phyloP scores from a whole-genome alignment of 2,888 invertebrate genomes.

The Melanophora roralis region DNA sequence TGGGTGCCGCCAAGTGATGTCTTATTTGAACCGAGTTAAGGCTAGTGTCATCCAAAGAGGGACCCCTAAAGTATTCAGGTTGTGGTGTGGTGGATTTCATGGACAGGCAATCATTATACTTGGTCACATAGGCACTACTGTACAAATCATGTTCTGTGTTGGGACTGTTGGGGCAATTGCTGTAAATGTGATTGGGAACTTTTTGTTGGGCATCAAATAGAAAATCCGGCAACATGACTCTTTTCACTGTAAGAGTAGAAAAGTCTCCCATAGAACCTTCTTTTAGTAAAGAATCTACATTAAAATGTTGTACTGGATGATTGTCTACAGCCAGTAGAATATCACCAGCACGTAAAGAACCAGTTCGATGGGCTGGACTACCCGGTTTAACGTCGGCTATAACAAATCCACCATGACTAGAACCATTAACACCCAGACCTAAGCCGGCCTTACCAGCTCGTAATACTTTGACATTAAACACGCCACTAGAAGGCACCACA shows the following conservation, averaged over 20 bases:
- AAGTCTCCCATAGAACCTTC: conserved; percentile 71
- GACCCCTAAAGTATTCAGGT: conserved; percentile 74
- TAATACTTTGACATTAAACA: conserved; percentile 92
- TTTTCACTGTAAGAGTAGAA: conserved; percentile 76
- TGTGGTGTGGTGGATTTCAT: conserved; percentile 76
- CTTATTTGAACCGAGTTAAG: conserved; percentile 74
- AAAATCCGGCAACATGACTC: conserved; percentile 76
- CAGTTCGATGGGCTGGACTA: conserved; percentile 92
- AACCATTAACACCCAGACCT: conserved; percentile 93
- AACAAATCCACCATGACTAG: conserved; percentile 80
- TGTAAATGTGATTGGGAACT: conserved; percentile 74
- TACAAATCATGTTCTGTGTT: conserved; percentile 73
- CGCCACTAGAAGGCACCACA: conserved; percentile 92
- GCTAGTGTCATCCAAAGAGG: conserved; percentile 68
- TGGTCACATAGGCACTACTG: conserved; percentile 70
- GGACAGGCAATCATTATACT: conserved; percentile 74
- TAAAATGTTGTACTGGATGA: conserved; percentile 82
- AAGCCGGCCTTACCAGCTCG: conserved; percentile 85
- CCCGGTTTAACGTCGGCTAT: conserved; percentile 94
- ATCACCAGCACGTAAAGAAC: conserved; percentile 91
- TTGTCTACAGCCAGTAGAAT: conserved; percentile 91
- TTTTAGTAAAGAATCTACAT: conserved; percentile 75
- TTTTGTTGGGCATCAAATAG: conserved; percentile 74
- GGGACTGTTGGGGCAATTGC: conserved; percentile 71
- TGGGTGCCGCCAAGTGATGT: conserved; percentile 65